These are phyloP conservation scores for Pterostichus niger DNA, from an alignment of 2,888 invertebrate genomes.

Conservation along the genomic window DNA sequence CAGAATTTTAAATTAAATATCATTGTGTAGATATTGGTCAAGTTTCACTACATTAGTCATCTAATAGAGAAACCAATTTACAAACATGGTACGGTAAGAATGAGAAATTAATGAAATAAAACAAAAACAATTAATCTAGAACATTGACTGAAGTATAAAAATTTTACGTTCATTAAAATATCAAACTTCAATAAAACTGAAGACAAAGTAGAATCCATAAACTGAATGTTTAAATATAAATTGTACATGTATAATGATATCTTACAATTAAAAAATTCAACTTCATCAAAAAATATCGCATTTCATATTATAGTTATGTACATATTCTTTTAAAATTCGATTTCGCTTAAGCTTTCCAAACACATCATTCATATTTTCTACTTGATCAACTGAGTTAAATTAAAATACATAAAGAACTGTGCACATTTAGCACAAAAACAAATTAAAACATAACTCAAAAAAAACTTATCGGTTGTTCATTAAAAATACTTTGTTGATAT, in stretches of 20 bases:
- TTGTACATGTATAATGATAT: conserved; percentile 62
- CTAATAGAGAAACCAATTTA: conserved; percentile 34
- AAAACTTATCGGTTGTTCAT: conserved; percentile 18
- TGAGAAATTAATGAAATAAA: conserved; percentile 5
- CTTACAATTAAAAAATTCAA: conserved; percentile 64
- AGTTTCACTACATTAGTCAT: conserved; percentile 45
- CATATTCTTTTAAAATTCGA: conserved; percentile 59
- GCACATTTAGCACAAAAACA: conserved; percentile 55
- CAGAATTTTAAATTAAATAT: conserved; percentile 55
- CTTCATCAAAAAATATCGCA: conserved; percentile 65
- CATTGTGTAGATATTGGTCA: conserved; percentile 52
- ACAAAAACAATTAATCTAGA: conserved; percentile 5
- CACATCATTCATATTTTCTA: conserved; percentile 49
- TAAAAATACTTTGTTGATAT: conserved; percentile 62
- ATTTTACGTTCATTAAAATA: conserved; percentile 37
- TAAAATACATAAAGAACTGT: conserved; percentile 33
- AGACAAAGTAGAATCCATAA: conserved; percentile 63
- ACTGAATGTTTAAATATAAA: conserved; percentile 60
- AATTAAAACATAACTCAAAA: conserved; percentile 31
- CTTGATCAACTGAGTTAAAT: neutral
- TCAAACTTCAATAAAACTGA: conserved; percentile 65
- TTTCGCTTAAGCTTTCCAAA: conserved; percentile 55
- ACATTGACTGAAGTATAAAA: conserved; percentile 1
- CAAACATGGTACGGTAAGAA: conserved; percentile 28
- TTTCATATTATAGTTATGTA: conserved; percentile 64